Evolutionary conservation across 2,113 vertebrate species (phyloP), one percentile per base, ranked within the genome.

Genomic region (Rousettus leschenaultii): DNA sequence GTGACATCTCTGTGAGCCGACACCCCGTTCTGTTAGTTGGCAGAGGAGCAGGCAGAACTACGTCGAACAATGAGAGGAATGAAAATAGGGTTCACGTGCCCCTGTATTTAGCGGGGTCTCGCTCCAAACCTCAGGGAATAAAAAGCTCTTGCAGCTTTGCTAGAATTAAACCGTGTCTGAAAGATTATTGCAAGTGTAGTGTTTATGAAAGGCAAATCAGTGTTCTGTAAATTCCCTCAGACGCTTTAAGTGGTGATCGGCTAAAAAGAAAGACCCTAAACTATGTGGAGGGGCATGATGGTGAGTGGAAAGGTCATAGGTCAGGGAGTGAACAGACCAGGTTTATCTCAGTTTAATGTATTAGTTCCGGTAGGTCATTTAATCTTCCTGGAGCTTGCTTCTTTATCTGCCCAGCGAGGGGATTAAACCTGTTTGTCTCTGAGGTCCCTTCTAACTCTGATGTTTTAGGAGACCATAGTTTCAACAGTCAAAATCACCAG

Each of bases 111-210:
- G 68, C 30, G 88, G 53, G 38, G 68, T 30, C 70, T 70, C 68
- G 19, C 48, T 89, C 55, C 59, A 28, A 86, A 83, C n/a, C 38
- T 93, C 87, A 78, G 48, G 63, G 94, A 74, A 43, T 43, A 83
- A 79, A 83, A 79, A 95, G 40, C 48, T 89, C 83, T 91, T 73
- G 35, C 43, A 74, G 33, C 43, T 70, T 83, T 86, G 40, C n/a
- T 95, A 66, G 59, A 93, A 86, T 82, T 83, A 78, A 93, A 65
- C 5, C 7, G 89, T 89, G 15, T 89, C 95, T 96, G 48, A 68
- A 94, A 93, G 75, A 51, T 74, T 48, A 78, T 89, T 89, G 18
- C 10, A 24, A 79, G 57, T 51, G 43, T 77, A 35, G 10, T 82
- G 55, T 51, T 91, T 79, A 79, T 59, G 38, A 89, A 95, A 91